Evolutionary conservation across 2,113 vertebrate species (phyloP), one percentile per base, ranked within the genome.

Genomic region (Labeo catla): DNA sequence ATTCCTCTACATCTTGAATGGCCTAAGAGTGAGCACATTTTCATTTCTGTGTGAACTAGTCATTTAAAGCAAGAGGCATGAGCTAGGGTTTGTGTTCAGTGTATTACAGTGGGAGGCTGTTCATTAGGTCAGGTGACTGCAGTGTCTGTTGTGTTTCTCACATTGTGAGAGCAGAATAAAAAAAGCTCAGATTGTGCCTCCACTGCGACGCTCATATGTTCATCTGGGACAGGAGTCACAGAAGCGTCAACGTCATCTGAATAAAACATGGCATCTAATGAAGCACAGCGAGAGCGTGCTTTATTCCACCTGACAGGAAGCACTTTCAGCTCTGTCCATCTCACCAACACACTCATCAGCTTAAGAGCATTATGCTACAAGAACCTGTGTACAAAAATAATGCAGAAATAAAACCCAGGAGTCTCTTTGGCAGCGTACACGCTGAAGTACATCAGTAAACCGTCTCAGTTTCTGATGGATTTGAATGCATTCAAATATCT

Each of bases 211-310:
- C 61, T 6, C 4, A 61, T n/a, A 54, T 77, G 39, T 49, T n/a
- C 6, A 66, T 61, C 63, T 52, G 52, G 72, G 21, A 73, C 73
- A 0, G 8, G 43, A 34, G 34, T 54, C 23, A 78, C 80, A 23
- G 15, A 19, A 49, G 16, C 13, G 47, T 57, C 9, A 13, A 50
- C 13, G 11, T 13, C 45, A 63, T 43, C 16, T 76, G 57, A 81
- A 86, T 87, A 76, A 88, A 90, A 84, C 83, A 87, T 84, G 47
- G 7, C 11, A 23, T 19, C 59, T 81, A 82, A 87, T 73, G 52
- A 87, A 77, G 54, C 45, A 21, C n/a, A 54, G 63, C 12, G 76
- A 19, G 12, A 50, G 21, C 39, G 23, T n/a, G 54, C 49, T 72
- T 81, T 10, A 47, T 2, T 43, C n/a, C 52, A 39, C 36, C 47